Base-by-base conservation (phyloP, 2,113 vertebrate species). In the Tursiops truncatus region DNA sequence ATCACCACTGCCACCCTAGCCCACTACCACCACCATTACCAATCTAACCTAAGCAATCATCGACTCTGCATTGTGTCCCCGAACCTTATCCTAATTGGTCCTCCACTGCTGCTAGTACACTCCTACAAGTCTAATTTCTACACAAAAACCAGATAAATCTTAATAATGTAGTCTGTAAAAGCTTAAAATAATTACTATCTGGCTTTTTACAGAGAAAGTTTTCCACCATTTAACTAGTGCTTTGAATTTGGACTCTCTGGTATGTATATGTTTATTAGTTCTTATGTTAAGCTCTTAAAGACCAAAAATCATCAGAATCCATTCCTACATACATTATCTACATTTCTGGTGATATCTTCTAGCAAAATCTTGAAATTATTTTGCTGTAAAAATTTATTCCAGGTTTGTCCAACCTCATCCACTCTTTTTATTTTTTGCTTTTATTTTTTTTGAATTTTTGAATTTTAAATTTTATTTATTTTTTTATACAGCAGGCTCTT, bases 1-100 rank as follows among this genome's bases (percentile, higher is more conserved):
- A 50, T 9, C 6, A 44, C 6, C 44, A 50, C 10, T 6, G 11
- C 17, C 15, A 14, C 6, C 1, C 17, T 28, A 20, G 2, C 5
- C 3, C 12, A 67, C 41, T 28, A 10, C 20, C 8, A 53, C 9
- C 38, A 14, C 28, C 4, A 31, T 18, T 10, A 38, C 8, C 28
- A 44, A 3, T 28, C 15, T 50, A 65, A 70, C 3, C 21, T 26
- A 68, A 93, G 31, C 6, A 17, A 17, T n/a, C 15, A 44, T 15
- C 14, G 50, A 7, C 31, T 47, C 58, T 47, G 74, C 74, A 25
- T 8, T 70, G 8, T 5, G 26, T 3, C 53, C 36, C 5, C 60
- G 9, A 36, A 36, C 0, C 8, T 20, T 56, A 25, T 21, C 4
- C 3, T 73, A 5, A 25, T 38, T 36, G 25, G 14, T 62, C 4